Conservation (phyloP, 2,888 invertebrate species). For the Bembecia ichneumoniformis region DNA sequence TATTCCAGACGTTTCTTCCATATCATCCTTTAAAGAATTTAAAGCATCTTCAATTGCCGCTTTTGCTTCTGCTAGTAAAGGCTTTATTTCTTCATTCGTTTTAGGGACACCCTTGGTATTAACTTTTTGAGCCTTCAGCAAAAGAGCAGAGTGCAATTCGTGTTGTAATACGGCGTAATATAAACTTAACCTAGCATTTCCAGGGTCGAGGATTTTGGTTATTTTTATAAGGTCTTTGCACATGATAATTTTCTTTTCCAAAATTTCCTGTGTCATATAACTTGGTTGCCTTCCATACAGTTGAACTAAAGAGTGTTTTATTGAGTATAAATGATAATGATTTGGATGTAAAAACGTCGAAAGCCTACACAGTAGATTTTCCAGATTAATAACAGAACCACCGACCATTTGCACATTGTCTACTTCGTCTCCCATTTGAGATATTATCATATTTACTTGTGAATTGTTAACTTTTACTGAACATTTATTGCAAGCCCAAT, state of each 20-base stretch:
- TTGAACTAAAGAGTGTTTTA: slow-evolving; percentile 87
- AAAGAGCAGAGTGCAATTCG: slow-evolving; percentile 75
- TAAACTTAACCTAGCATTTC: slow-evolving; percentile 80
- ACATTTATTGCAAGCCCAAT: slow-evolving; percentile 84
- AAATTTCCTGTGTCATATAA: slow-evolving; percentile 72
- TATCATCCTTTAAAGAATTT: slow-evolving; percentile 61
- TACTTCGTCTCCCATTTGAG: slow-evolving; percentile 83
- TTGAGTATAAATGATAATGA: slow-evolving; percentile 86
- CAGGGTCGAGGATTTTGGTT: slow-evolving; percentile 78
- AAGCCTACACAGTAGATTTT: slow-evolving; percentile 77
- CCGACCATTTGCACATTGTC: slow-evolving; percentile 76
- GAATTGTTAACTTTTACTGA: slow-evolving; percentile 74
- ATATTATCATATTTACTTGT: slow-evolving; percentile 77
- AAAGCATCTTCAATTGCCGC: slow-evolving; percentile 52
- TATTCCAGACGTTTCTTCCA: slow-evolving; percentile 66
- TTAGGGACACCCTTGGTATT: slow-evolving; percentile 35
- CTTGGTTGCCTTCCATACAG: slow-evolving; percentile 80
- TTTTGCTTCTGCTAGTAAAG: slow-evolving; percentile 57
- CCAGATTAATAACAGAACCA: slow-evolving; percentile 73
- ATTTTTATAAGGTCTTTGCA: slow-evolving; percentile 76
- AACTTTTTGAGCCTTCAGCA: slow-evolving; percentile 59
- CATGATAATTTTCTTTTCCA: slow-evolving; percentile 77
- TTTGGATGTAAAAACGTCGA: slow-evolving; percentile 84
- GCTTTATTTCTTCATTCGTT: slow-evolving; percentile 42
- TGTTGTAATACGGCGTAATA: slow-evolving; percentile 84